These are phyloP conservation scores for Leptinotarsa defecta DNA, from an alignment of 1,140 invertebrate genomes.

Conservation along the genomic window DNA sequence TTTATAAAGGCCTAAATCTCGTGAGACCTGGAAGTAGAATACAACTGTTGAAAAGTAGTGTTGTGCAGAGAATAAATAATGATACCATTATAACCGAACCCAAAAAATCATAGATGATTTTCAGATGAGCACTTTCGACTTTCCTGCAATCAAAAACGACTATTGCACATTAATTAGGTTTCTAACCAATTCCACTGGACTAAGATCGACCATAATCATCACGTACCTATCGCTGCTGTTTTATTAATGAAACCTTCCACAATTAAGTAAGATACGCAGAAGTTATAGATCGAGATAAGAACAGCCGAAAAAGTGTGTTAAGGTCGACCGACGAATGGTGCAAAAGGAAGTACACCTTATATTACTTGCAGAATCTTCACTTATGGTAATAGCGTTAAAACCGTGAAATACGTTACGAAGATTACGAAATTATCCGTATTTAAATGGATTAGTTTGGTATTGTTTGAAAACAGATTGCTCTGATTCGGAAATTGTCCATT, in stretches of 20 bases:
- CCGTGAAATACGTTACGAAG: background rate
- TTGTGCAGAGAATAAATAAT: too few species aligned
- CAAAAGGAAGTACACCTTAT: slow-evolving; percentile 5
- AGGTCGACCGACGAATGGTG: background rate
- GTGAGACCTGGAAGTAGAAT: too few species aligned
- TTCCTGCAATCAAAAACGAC: too few species aligned
- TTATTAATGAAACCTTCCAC: slow-evolving; percentile 4
- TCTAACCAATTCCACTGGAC: too few species aligned
- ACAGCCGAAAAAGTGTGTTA: background rate
- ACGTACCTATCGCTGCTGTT: background rate
- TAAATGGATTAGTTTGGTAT: slow-evolving; percentile 8
- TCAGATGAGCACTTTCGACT: too few species aligned
- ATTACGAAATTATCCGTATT: slow-evolving; percentile 5
- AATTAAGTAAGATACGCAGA: background rate
- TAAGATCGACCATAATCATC: too few species aligned
- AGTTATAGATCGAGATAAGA: background rate
- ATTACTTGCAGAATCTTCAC: slow-evolving; percentile 4
- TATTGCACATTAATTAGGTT: too few species aligned
- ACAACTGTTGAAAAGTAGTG: too few species aligned
- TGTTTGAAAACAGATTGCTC: background rate
- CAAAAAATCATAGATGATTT: too few species aligned
- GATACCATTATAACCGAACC: too few species aligned
- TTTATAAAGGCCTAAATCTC: too few species aligned
- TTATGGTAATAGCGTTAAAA: background rate
- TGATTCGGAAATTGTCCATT: background rate